Evolutionary conservation across 2,113 vertebrate genomes (phyloP), one percentile per base, ranked within the genome.

Genomic region (Oreotrochilus melanogaster): DNA sequence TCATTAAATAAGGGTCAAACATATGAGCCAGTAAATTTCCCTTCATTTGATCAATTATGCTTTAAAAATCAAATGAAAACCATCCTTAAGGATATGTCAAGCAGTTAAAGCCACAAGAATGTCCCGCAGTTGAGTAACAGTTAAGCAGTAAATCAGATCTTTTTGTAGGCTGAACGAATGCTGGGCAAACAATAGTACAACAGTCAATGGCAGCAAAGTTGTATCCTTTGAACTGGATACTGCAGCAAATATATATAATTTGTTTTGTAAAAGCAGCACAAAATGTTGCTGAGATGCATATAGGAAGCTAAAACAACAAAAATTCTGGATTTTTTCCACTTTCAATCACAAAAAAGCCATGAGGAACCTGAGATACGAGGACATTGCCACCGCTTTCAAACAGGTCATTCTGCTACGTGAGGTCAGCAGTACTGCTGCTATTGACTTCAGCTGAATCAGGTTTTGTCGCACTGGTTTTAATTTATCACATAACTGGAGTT

Each of bases 31-130:
- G 72, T 84, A 78, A 94, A 92, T n/a, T 74, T 91, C 57, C 58
- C 58, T 85, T 92, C 60, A 90, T 90, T 94, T 93, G 57, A 93
- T 92, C 82, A 83, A 74, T 80, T 88, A 92, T 25, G 37, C 24
- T 83, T 89, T 83, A 93, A 92, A 94, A 96, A 89, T 90, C 21
- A 95, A 96, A 93, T 71, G 35, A 67, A 93, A 96, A 64, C 43
- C 82, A 78, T 92, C 80, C 88, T 78, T 88, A 94, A 86, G 72
- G 57, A 60, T 61, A 92, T 71, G 64, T 61, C 88, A 83, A 85
- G 57, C 70, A 95, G 69, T 83, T 93, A 81, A 93, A 90, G 57
- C 56, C 89, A 91, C 83, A 89, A 45, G 80, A 95, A 95, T 74
- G 72, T 64, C 48, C 71, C n/a, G 88, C 2, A 7, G 75, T 93